phyloP scores from a whole-genome alignment of 2,888 invertebrate species.

The Pheosia gnoma region DNA sequence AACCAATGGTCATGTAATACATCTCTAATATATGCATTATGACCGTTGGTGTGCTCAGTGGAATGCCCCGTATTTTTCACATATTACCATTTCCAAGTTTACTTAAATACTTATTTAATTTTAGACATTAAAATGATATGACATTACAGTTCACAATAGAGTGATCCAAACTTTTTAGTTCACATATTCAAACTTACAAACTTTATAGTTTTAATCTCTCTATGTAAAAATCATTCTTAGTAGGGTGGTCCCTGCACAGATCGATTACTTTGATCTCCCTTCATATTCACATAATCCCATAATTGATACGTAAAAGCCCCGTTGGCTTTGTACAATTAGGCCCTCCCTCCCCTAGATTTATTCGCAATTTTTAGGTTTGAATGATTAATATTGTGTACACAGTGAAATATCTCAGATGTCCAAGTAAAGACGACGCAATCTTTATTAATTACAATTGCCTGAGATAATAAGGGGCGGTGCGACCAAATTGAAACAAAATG shows the following conservation, averaged over 20 bases:
- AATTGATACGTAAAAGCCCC: constrained; percentile 75
- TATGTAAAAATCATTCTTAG: constrained; percentile 36
- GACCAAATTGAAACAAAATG: background rate
- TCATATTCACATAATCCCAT: constrained; percentile 72
- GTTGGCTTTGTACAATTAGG: constrained; percentile 68
- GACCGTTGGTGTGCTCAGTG: too few relatives aligned
- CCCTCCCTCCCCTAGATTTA: constrained; percentile 67
- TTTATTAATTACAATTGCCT: constrained; percentile 28
- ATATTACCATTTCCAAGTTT: too few relatives aligned
- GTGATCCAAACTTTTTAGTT: too few relatives aligned
- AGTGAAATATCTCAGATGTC: constrained; percentile 37
- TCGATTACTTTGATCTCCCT: constrained; percentile 73
- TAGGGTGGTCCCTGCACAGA: constrained; percentile 57
- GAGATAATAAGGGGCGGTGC: constrained; percentile 1
- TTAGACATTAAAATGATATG: too few relatives aligned
- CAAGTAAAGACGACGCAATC: constrained; percentile 23
- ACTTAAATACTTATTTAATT: too few relatives aligned
- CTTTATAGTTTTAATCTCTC: constrained; percentile 12
- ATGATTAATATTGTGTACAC: constrained; percentile 63
- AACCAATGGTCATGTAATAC: too few relatives aligned
- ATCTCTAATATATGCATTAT: too few relatives aligned
- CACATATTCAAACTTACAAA: constrained; percentile 6
- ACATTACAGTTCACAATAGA: too few relatives aligned
- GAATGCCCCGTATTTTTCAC: too few relatives aligned
- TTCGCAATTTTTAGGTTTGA: constrained; percentile 70